Conservation (phyloP, 2,113 vertebrate genomes). For the Desmodus rotundus region DNA sequence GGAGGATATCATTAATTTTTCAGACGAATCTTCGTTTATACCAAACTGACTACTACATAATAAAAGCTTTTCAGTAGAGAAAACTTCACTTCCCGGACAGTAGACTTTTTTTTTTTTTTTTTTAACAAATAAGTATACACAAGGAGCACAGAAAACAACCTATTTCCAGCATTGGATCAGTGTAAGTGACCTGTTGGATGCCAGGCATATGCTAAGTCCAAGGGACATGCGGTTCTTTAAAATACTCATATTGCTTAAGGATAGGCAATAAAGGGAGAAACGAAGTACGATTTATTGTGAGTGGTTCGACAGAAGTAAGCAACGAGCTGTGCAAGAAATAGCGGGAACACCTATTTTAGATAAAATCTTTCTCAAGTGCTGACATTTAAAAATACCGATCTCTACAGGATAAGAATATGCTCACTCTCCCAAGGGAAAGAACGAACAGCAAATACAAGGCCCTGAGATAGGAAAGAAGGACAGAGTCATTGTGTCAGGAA, state of each 20-base stretch:
- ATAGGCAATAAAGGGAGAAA: background rate
- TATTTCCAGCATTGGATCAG: background rate
- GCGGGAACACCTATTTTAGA: background rate
- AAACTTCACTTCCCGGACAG: background rate
- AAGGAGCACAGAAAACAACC: background rate
- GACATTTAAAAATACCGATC: background rate
- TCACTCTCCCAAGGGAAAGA: background rate
- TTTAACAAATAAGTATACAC: background rate
- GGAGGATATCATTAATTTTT: background rate
- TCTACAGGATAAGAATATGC: background rate
- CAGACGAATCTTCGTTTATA: background rate
- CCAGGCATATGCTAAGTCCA: background rate
- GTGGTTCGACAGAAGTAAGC: background rate
- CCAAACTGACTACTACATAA: background rate
- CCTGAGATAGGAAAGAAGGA: background rate
- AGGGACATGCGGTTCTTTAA: background rate
- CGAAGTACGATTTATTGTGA: background rate
- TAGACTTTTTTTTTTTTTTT: background rate
- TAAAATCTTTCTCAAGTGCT: background rate
- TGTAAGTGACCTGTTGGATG: background rate
- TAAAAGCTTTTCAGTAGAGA: background rate
- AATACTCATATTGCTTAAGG: background rate
- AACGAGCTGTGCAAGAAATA: background rate
- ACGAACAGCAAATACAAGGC: background rate
- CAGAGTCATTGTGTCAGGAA: rapidly evolving